A percentile compares a stretch with the other conserved stretches of the same genome.
These are phyloP conservation scores for Xenopus petersii DNA, from an alignment of 2,797 vertebrate species.

Conservation along the genomic window DNA sequence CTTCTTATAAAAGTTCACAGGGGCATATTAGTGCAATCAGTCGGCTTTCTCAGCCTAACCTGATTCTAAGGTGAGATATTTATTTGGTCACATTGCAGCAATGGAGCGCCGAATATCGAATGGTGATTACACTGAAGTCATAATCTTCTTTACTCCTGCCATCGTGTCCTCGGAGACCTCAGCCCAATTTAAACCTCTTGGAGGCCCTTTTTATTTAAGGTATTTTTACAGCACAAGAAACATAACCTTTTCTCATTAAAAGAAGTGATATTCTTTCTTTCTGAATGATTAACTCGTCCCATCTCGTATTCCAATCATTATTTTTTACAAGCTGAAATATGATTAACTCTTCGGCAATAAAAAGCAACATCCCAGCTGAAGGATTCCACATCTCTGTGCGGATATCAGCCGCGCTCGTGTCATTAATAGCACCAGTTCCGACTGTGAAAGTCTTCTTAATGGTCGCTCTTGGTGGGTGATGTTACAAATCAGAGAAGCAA, in stretches of 20 bases:
- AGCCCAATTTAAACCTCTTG: constrained; percentile 14
- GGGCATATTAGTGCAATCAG: too few species aligned
- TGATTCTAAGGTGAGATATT: background rate
- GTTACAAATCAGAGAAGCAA: constrained; percentile 15
- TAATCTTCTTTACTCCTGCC: background rate
- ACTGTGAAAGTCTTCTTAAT: constrained; percentile 9
- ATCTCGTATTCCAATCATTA: constrained; percentile 14
- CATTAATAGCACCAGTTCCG: constrained; percentile 21
- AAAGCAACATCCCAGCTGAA: constrained; percentile 6
- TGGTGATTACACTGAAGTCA: background rate
- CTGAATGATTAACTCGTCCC: constrained; percentile 1
- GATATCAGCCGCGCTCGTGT: constrained; percentile 1
- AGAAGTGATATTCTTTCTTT: background rate
- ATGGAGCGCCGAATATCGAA: background rate
- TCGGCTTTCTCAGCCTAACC: too few species aligned
- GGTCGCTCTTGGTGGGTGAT: constrained; percentile 12
- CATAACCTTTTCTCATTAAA: constrained; percentile 19
- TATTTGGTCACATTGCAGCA: background rate
- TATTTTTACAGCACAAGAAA: background rate
- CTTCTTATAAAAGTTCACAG: too few species aligned
- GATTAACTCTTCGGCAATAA: constrained; percentile 17
- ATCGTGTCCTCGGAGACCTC: background rate
- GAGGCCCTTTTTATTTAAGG: background rate
- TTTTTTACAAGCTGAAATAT: constrained; percentile 29
- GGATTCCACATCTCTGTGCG: constrained; percentile 6